These are phyloP conservation scores for Cyclopterus lumpus DNA, from an alignment of 2,797 vertebrate genomes.

Conservation along the genomic window DNA sequence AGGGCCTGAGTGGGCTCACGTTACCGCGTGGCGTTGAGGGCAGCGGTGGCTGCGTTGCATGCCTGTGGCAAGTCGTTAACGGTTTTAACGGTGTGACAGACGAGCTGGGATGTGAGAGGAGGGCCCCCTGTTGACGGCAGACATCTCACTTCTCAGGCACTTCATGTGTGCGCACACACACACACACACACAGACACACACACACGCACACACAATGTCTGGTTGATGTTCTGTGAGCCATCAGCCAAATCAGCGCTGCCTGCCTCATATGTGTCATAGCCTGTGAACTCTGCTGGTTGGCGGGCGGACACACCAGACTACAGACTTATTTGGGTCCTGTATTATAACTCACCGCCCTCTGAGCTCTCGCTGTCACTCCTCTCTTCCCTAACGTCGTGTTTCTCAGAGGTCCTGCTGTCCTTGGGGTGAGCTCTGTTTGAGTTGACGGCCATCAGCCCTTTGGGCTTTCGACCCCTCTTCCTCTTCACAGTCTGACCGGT, in stretches of 20 bases:
- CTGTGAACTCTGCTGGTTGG: constrained; percentile 9
- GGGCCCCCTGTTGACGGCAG: constrained; percentile 63
- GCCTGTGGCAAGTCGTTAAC: constrained; percentile 80
- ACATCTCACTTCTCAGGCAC: constrained; percentile 65
- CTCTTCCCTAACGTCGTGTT: constrained; percentile 54
- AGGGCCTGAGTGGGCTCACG: constrained; percentile 57
- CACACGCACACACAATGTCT: constrained; percentile 33
- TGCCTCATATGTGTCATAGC: constrained; percentile 23
- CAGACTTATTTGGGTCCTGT: neutral
- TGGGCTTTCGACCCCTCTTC: constrained; percentile 81
- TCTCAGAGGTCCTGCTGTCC: constrained; percentile 51
- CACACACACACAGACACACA: constrained; percentile 2
- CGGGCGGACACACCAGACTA: neutral
- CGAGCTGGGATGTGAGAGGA: constrained; percentile 67
- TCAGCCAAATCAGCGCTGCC: constrained; percentile 10
- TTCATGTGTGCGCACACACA: neutral
- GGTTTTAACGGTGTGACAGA: constrained; percentile 80
- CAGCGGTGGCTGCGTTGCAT: constrained; percentile 53
- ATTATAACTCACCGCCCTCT: constrained; percentile 74
- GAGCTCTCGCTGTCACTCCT: constrained; percentile 79
- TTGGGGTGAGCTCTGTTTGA: constrained; percentile 47
- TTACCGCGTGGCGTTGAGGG: constrained; percentile 64
- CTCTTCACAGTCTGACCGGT: constrained; percentile 63
- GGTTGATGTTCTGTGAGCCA: constrained; percentile 24
- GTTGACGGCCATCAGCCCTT: constrained; percentile 60